These are phyloP conservation scores for Ormyrus labotus DNA, from an alignment of 2,888 invertebrate genomes.

Conservation along the genomic window DNA sequence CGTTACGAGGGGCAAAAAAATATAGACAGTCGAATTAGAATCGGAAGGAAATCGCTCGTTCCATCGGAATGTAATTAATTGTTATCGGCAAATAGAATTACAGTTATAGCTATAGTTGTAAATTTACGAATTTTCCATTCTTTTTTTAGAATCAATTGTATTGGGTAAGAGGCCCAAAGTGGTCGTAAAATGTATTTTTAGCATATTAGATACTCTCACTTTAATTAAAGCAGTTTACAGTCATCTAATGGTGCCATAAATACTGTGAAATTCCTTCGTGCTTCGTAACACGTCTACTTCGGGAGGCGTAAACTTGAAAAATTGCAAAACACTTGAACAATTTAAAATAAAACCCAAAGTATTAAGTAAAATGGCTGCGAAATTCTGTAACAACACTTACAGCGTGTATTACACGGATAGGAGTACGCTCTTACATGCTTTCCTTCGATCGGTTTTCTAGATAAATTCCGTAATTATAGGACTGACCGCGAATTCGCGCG, in stretches of 20 bases:
- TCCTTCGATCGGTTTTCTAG: conserved; percentile 3
- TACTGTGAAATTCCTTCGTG: not conserved
- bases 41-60: no score
- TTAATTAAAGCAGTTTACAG: conserved; percentile 4
- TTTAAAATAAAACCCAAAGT: not conserved
- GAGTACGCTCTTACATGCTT: not conserved
- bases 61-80: no score
- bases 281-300: no score
- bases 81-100: no score
- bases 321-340: conserved; percentile 1
- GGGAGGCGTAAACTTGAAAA: not conserved
- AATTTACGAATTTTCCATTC: no score
- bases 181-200: no score
- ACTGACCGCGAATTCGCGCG: not conserved
- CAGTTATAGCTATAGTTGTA: no score
- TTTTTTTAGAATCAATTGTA: no score
- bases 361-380: not conserved
- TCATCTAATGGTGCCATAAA: not conserved
- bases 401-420: not conserved
- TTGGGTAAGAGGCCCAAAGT: no score
- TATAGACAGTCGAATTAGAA: no score
- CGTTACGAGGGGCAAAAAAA: no score
- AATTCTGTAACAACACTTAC: not conserved
- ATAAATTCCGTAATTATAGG: not conserved
- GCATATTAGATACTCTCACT: not conserved